Conservation (phyloP, 2,113 vertebrate genomes). For the Arvicanthis niloticus region DNA sequence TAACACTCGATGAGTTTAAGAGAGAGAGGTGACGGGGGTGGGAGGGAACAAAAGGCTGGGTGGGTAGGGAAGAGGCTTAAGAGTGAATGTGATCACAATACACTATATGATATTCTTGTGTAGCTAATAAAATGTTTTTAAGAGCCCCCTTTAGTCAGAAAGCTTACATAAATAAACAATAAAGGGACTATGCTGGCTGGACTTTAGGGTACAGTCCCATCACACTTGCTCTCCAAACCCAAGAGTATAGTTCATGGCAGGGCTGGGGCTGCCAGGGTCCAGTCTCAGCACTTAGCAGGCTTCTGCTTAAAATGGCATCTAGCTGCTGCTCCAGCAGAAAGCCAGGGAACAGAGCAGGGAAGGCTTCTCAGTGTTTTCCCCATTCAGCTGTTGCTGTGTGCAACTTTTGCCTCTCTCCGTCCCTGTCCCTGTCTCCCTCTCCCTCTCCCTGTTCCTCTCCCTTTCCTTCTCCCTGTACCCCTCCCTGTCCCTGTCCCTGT, state of each 20-base stretch:
- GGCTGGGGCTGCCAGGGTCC: too few species aligned
- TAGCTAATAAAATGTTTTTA: not conserved
- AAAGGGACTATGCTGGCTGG: not conserved
- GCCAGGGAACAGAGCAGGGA: too few species aligned
- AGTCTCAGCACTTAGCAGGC: not conserved
- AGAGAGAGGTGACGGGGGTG: rapidly evolving
- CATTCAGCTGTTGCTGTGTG: not conserved
- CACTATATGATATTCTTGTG: not conserved
- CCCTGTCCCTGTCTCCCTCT: not conserved
- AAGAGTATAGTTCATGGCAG: not conserved
- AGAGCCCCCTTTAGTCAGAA: not conserved
- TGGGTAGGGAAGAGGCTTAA: not conserved
- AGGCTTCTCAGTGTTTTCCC: not conserved
- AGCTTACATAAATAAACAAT: not conserved
- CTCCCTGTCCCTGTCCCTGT: not conserved
- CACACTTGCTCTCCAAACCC: not conserved
- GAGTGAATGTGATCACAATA: not conserved
- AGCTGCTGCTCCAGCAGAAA: not conserved
- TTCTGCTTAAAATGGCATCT: not conserved
- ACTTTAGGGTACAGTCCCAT: not conserved
- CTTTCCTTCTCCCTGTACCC: too few species aligned
- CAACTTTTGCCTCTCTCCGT: not conserved
- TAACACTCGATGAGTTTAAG: too few species aligned
- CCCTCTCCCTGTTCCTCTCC: not conserved
- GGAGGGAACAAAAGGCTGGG: not conserved